phyloP scores from a whole-genome alignment of 2,888 invertebrate genomes.

The Rhaphigaster nebulosa region DNA sequence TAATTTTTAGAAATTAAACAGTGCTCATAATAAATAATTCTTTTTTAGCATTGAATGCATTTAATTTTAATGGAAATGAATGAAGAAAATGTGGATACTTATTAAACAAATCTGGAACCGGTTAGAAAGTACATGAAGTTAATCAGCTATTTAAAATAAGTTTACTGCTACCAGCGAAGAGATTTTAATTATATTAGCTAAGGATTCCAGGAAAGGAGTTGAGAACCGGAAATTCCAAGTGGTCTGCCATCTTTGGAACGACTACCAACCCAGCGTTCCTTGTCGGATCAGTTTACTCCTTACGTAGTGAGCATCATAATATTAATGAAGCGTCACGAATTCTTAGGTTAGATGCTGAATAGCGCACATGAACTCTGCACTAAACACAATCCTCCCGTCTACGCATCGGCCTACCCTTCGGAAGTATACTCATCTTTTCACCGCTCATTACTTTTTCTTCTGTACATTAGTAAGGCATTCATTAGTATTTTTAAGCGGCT shows the following conservation, averaged over 20 bases:
- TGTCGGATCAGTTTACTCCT: not conserved
- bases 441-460: no score
- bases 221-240: not conserved
- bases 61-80: not conserved
- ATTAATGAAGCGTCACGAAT: not conserved
- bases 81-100: not conserved
- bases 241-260: not conserved
- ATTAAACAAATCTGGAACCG: not conserved
- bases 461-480: no score
- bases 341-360: not conserved
- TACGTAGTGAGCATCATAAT: not conserved
- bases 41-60: no score
- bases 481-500: no score
- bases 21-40: no score
- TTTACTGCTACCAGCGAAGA: not conserved
- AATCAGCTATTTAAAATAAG: not conserved
- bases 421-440: no score
- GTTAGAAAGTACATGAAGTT: not conserved
- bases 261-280: not conserved
- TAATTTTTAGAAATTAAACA: no score
- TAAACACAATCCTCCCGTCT: no score
- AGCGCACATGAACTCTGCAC: not conserved
- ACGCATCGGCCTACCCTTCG: no score
- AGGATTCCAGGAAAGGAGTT: not conserved
- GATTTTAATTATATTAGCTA: not conserved